phyloP scores from a whole-genome alignment of 2,113 vertebrate species.

The Poeciliopsis occidentalis region DNA sequence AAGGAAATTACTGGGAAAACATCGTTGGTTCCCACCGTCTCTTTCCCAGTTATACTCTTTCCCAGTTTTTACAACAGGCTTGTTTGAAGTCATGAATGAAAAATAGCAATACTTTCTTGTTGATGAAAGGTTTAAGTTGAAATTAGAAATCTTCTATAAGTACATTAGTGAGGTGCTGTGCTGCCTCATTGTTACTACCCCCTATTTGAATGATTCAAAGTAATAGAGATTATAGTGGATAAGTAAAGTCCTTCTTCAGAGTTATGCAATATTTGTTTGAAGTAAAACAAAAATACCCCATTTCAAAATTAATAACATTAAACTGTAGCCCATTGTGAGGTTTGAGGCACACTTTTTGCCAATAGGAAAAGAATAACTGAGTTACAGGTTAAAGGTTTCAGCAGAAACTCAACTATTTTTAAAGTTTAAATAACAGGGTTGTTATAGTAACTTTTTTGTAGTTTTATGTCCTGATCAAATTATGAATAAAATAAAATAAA shows the following conservation, averaged over 20 bases:
- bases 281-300: not conserved
- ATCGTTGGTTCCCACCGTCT: conserved; percentile 75
- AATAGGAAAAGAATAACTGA: not conserved
- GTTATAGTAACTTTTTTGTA: not conserved
- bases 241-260: not conserved
- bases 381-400: not conserved
- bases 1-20: conserved; percentile 75
- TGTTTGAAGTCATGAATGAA: conserved; percentile 81
- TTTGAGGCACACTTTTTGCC: not conserved
- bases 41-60: conserved; percentile 59
- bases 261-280: not conserved
- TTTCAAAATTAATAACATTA: not conserved
- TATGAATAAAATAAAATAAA: not conserved
- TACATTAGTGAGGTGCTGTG: conserved; percentile 42
- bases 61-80: conserved; percentile 66
- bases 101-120: conserved; percentile 71
- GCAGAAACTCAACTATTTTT: not conserved
- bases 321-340: not conserved
- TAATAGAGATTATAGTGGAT: not conserved
- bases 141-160: conserved; percentile 67
- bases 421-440: not conserved
- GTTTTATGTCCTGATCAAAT: not conserved
- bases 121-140: conserved; percentile 54
- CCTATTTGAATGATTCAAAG: conserved; percentile 36
- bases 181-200: conserved; percentile 17